Evolutionary conservation across 30 jellyfish, hydroid and myxozoan genomes (phyloP).

Genomic region (Turritopsis dohrnii): DNA sequence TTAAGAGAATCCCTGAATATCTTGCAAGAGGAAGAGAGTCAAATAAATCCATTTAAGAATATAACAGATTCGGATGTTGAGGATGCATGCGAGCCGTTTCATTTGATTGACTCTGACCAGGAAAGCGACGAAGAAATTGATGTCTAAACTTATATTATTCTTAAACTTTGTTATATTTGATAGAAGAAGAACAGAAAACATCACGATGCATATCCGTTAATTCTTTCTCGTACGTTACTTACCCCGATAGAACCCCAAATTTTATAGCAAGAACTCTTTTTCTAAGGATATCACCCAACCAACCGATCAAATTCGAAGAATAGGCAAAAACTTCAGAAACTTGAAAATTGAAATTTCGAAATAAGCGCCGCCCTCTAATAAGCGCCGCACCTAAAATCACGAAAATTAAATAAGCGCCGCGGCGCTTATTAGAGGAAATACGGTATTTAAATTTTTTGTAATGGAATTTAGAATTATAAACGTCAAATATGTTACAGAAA

Average conservation of each 20-base stretch:
- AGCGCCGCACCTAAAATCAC: slow-evolving; percentile 14
- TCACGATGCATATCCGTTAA: background rate
- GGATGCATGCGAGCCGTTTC: background rate
- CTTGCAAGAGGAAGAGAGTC: background rate
- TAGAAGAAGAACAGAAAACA: background rate
- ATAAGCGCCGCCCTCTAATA: slow-evolving; percentile 24
- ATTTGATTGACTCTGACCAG: background rate
- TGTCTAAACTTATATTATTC: background rate
- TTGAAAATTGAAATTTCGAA: slow-evolving; percentile 11
- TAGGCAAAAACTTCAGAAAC: slow-evolving; percentile 21
- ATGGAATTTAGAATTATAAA: no score
- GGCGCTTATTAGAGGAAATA: background rate
- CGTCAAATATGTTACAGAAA: no score
- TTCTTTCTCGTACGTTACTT: slow-evolving; percentile 18
- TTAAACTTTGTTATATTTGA: background rate
- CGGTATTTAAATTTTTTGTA: background rate
- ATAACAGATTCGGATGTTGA: background rate
- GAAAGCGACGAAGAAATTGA: background rate
- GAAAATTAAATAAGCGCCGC: background rate
- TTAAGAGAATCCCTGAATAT: background rate
- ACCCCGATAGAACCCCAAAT: slow-evolving; percentile 12
- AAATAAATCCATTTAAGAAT: background rate
- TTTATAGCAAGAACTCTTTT: slow-evolving; percentile 18
- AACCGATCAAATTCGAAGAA: slow-evolving; percentile 16
- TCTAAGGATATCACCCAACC: slow-evolving; percentile 20